Conservation (phyloP, 2,797 vertebrate species). For the Anguilla obscura region DNA sequence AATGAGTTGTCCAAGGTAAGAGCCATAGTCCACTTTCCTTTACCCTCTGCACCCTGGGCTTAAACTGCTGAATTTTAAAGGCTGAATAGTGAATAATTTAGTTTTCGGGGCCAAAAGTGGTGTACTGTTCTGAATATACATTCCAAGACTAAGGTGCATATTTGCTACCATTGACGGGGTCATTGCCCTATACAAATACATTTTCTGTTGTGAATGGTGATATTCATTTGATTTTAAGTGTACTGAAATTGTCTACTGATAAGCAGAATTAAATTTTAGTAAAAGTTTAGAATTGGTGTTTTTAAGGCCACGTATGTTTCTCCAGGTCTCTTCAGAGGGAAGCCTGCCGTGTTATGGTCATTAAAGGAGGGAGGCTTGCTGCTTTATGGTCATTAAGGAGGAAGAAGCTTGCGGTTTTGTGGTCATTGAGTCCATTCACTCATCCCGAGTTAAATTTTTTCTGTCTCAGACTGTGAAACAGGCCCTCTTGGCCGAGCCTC, state of each 20-base stretch:
- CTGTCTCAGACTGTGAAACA: slow-evolving; percentile 81
- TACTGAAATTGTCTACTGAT: not conserved
- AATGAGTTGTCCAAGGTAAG: slow-evolving; percentile 85
- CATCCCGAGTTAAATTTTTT: not conserved
- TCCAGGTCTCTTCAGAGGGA: not conserved
- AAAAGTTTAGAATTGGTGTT: not conserved
- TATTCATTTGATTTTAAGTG: not conserved
- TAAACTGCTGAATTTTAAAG: not conserved
- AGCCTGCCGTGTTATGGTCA: not conserved
- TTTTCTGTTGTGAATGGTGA: not conserved
- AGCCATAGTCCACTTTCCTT: not conserved
- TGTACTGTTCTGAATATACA: not conserved
- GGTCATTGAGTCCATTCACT: not conserved
- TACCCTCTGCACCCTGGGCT: not conserved
- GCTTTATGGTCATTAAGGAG: not conserved
- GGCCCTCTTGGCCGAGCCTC: slow-evolving; percentile 75
- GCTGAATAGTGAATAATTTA: not conserved
- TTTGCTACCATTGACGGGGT: not conserved
- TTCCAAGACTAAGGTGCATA: not conserved
- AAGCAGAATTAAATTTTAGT: not conserved
- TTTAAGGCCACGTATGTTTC: not conserved
- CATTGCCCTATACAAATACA: not conserved
- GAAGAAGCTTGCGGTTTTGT: not conserved
- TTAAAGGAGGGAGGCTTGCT: not conserved
- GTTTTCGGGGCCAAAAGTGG: not conserved